Evolutionary conservation across 2,797 vertebrate species (phyloP), one percentile per base, ranked within the genome.

Genomic region (Leucoraja ocellata): DNA sequence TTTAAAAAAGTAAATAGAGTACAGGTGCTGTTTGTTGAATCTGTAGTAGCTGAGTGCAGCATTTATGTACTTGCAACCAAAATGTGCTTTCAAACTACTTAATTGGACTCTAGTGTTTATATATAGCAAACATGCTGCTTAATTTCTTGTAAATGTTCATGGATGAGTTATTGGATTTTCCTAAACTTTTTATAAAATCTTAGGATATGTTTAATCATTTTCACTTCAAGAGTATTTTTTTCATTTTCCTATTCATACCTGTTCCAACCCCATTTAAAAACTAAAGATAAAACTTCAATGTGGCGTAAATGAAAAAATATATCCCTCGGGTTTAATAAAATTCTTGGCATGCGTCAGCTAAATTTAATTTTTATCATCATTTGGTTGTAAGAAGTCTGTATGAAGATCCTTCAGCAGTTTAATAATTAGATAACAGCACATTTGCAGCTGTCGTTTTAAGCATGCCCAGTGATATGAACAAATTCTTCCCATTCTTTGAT

Each of bases 141-240:
- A 28, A n/a, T 14, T 90, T 91, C 74, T 92, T 54, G 21, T 71
- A 68, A 71, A 39, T 91, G 32, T n/a, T 36, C 36, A 11, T 36
- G 46, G 10, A 58, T 54, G 16, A 76, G 76, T 28, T 28, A 7
- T 39, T 92, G 23, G 23, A 28, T 23, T 92, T 23, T 76, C 90
- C 90, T 13, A 14, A 73, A 54, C 71, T 28, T 4, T 13, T 14
- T 88, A 11, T 16, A 36, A 36, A 76, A 23, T 11, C 23, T 11
- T 92, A 39, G 14, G 76, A 74, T 92, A 76, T 92, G 71, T 76
- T 91, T 92, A 18, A 36, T 92, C 23, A 92, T 54, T 76, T 74
- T 28, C 90, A 92, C 25, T 74, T 80, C 54, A 28, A 76, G 36
- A 91, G 36, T 14, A 65, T 46, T 73, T 46, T 54, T 36, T 91